phyloP scores from a whole-genome alignment of 2,113 vertebrate genomes.

The Jaculus jaculus region DNA sequence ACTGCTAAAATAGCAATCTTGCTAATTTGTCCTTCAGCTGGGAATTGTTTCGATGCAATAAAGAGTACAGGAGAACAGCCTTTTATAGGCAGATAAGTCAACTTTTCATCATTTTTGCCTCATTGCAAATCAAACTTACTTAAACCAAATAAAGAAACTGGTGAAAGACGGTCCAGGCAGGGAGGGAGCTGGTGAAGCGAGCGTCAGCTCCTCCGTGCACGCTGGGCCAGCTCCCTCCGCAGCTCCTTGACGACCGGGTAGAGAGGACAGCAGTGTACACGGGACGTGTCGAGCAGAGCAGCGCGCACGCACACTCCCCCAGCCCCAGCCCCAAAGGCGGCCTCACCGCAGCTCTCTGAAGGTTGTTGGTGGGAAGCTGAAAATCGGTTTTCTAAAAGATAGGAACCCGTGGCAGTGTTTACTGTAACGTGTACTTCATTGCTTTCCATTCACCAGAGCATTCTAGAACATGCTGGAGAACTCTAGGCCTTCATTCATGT shows the following conservation, averaged over 20 bases:
- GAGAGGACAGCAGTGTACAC: not conserved
- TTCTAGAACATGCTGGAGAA: not conserved
- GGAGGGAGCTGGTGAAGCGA: not conserved
- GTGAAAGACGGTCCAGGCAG: not conserved
- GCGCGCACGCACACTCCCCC: not conserved
- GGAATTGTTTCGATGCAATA: not conserved
- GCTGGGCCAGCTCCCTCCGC: not conserved
- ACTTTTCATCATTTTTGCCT: not conserved
- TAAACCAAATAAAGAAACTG: constrained; percentile 28
- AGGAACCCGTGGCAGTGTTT: not conserved
- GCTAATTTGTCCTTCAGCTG: not conserved
- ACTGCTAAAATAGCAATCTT: not conserved
- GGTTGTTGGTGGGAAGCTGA: not conserved
- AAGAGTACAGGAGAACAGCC: not conserved
- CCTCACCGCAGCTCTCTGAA: too few species aligned
- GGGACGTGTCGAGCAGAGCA: too few species aligned
- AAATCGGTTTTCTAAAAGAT: not conserved
- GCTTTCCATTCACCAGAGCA: not conserved
- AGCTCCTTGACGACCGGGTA: not conserved
- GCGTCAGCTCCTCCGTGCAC: not conserved
- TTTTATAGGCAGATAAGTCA: not conserved
- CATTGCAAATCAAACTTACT: not conserved
- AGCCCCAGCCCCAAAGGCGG: not conserved
- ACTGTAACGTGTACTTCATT: not conserved
- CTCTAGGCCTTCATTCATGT: not conserved